These are phyloP conservation scores for Trichomalopsis sarcophagae DNA, from an alignment of 1,140 invertebrate species.

Conservation along the genomic window DNA sequence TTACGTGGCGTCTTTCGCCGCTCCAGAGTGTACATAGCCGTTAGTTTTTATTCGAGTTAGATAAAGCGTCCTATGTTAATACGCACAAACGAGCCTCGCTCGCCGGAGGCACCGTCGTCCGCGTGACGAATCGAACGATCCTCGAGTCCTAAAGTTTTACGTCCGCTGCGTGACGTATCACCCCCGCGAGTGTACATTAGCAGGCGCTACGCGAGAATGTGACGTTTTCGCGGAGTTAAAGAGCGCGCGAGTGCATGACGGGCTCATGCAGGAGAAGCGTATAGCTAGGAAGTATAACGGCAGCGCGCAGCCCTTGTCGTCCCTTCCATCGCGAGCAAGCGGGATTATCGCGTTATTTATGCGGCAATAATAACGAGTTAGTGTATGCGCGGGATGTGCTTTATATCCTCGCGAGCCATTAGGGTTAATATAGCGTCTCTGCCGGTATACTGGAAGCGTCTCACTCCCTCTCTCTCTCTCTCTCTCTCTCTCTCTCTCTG, in stretches of 20 bases:
- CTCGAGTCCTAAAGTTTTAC: constrained; percentile 14
- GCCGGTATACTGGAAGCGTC: background rate
- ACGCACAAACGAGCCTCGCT: no score
- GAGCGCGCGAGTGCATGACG: background rate
- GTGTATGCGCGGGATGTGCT: constrained; percentile 74
- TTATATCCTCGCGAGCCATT: constrained; percentile 73
- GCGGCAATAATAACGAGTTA: constrained; percentile 75
- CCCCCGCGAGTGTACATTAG: no score
- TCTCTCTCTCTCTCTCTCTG: constrained; percentile 46
- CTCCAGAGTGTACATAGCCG: no score
- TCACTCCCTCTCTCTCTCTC: constrained; percentile 50
- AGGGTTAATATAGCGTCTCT: constrained; percentile 72
- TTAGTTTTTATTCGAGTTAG: background rate
- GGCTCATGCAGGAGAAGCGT: no score
- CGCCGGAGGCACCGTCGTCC: no score
- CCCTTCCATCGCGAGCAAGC: constrained; percentile 62
- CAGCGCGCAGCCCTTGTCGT: constrained; percentile 54
- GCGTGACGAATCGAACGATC: no score
- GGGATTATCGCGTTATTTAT: constrained; percentile 75
- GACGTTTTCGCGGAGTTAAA: constrained; percentile 1
- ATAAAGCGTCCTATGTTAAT: background rate
- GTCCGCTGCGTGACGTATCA: background rate
- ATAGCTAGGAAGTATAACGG: constrained; percentile 15
- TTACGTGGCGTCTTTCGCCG: background rate
- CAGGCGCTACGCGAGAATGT: background rate